phyloP scores from a whole-genome alignment of 2,113 vertebrate genomes.

The Gavialis gangeticus region DNA sequence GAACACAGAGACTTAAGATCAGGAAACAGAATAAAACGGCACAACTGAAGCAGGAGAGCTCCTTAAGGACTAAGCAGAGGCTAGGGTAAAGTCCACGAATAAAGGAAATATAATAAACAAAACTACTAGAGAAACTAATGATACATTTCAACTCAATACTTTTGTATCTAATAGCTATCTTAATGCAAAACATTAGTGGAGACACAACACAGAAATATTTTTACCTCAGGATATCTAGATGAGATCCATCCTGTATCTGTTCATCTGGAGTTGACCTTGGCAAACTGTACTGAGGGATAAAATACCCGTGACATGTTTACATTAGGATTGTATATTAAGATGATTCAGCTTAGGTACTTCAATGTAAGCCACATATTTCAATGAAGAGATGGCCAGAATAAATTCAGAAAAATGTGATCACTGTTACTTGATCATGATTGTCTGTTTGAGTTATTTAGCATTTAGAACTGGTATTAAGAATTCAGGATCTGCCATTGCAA shows the following conservation, averaged over 20 bases:
- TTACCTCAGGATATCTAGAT: background rate
- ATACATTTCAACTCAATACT: background rate
- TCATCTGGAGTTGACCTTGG: background rate
- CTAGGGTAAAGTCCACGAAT: background rate
- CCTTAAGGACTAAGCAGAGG: background rate
- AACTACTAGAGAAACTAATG: background rate
- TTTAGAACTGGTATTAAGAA: no score
- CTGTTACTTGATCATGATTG: background rate
- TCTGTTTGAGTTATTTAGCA: background rate
- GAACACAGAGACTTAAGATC: background rate
- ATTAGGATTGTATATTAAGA: background rate
- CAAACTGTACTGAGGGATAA: background rate
- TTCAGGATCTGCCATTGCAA: no score
- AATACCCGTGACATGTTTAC: background rate
- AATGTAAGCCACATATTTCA: background rate
- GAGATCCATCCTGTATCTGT: background rate
- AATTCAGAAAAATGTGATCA: background rate
- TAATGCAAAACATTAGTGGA: background rate
- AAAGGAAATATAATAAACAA: background rate
- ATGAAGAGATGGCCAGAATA: background rate
- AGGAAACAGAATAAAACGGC: background rate
- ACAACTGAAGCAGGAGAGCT: background rate
- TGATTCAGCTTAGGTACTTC: background rate
- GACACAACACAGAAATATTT: background rate
- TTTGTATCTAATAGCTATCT: background rate